Evolutionary conservation across 2,797 vertebrate species (phyloP).

Genomic region (Syngnathus rostellatus): DNA sequence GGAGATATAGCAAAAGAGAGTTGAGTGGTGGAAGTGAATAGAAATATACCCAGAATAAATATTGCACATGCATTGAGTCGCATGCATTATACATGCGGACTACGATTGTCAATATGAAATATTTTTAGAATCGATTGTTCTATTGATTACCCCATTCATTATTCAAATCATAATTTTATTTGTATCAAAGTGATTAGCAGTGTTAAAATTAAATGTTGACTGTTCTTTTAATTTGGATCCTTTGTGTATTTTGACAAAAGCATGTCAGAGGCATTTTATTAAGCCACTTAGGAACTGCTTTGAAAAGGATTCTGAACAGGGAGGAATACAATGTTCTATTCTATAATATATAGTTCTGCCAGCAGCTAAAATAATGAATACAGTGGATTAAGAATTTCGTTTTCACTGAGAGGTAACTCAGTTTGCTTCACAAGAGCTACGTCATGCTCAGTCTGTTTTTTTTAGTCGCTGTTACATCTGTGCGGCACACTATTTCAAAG

Average conservation of each 20-base stretch:
- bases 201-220: too few relatives aligned
- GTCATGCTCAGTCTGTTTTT: too few relatives aligned
- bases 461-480: not conserved
- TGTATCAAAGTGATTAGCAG: too few relatives aligned
- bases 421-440: too few relatives aligned
- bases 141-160: too few relatives aligned
- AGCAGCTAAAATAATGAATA: constrained; percentile 38
- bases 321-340: constrained; percentile 21
- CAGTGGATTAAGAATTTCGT: constrained; percentile 31
- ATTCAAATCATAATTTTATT: too few relatives aligned
- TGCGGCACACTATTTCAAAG: not conserved
- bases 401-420: not conserved
- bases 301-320: constrained; percentile 41
- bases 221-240: not conserved
- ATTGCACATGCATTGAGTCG: too few relatives aligned
- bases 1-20: constrained; percentile 40
- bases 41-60: not conserved
- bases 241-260: not conserved
- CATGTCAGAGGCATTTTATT: not conserved
- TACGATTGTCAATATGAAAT: too few relatives aligned
- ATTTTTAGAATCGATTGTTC: too few relatives aligned
- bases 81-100: too few relatives aligned
- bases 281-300: not conserved
- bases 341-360: constrained; percentile 35
- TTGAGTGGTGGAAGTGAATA: not conserved